A percentile compares a stretch with the other conserved stretches of the same genome.
phyloP scores from a whole-genome alignment of 1,140 invertebrate species.

The Ceratoteleas bidentatus region DNA sequence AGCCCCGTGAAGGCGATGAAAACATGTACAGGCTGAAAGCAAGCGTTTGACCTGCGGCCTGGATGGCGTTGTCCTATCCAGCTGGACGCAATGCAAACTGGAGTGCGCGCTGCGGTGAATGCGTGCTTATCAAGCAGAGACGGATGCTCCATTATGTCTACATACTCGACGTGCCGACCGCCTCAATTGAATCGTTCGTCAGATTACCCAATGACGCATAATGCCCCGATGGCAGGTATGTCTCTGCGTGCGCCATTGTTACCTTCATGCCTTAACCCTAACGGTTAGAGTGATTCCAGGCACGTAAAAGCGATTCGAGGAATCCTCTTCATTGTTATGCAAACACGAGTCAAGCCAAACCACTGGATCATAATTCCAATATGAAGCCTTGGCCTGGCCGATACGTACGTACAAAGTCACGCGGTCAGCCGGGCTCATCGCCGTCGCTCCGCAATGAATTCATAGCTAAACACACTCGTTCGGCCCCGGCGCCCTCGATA shows the following conservation, averaged over 20 bases:
- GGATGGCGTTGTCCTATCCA: constrained; percentile 45
- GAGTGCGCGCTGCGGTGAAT: constrained; percentile 57
- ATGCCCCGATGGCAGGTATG: constrained; percentile 71
- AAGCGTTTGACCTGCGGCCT: constrained; percentile 40
- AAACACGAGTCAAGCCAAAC: constrained; percentile 73
- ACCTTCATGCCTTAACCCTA: constrained; percentile 63
- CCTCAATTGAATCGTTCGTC: constrained; percentile 81
- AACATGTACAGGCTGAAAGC: constrained; percentile 37
- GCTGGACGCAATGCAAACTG: constrained; percentile 55
- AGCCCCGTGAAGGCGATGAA: constrained; percentile 24
- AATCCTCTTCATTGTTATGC: constrained; percentile 80
- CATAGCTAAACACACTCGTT: constrained; percentile 40
- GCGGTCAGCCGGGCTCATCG: constrained; percentile 34
- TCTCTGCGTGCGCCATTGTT: constrained; percentile 64
- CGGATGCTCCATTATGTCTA: constrained; percentile 81
- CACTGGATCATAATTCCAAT: constrained; percentile 66
- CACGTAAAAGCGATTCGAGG: constrained; percentile 80
- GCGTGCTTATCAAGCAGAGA: constrained; percentile 78
- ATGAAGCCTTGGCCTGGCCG: constrained; percentile 47
- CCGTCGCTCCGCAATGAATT: constrained; percentile 24
- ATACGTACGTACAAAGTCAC: constrained; percentile 50
- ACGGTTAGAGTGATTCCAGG: constrained; percentile 75
- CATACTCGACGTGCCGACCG: constrained; percentile 79
- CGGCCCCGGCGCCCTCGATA: constrained; percentile 31
- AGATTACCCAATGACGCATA: constrained; percentile 81